phyloP scores from a whole-genome alignment of 1,140 invertebrate species.

The Philopotamus ludificatus region DNA sequence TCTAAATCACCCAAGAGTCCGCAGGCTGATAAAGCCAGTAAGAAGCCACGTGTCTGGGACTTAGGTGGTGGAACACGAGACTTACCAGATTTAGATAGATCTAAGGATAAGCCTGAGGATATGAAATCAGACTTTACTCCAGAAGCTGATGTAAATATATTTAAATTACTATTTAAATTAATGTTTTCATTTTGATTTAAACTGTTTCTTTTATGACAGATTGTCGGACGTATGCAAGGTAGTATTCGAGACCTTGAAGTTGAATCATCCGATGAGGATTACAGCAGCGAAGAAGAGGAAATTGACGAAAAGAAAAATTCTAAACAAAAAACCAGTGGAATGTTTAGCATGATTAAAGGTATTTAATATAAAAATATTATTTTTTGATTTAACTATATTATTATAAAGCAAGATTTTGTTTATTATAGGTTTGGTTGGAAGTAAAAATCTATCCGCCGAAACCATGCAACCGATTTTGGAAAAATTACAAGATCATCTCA shows the following conservation, averaged over 20 bases:
- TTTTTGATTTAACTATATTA: not conserved
- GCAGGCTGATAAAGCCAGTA: constrained; percentile 72
- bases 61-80: constrained; percentile 78
- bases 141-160: constrained; percentile 62
- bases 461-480: constrained; percentile 86
- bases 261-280: constrained; percentile 61
- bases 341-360: constrained; percentile 82
- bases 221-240: constrained; percentile 81
- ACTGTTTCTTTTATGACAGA: constrained; percentile 60
- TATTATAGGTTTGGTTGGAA: constrained; percentile 71
- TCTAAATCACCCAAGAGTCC: constrained; percentile 62
- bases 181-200: constrained; percentile 10
- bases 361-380: constrained; percentile 3
- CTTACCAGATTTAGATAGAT: constrained; percentile 78
- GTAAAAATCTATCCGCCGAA: constrained; percentile 70
- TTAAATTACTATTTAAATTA: constrained; percentile 12
- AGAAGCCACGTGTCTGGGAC: constrained; percentile 90
- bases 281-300: constrained; percentile 59
- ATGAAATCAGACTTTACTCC: constrained; percentile 58
- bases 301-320: constrained; percentile 54
- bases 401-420: not conserved
- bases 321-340: constrained; percentile 58
- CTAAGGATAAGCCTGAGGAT: constrained; percentile 73
- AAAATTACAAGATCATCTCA: constrained; percentile 95
- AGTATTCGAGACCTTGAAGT: constrained; percentile 68